Conservation (phyloP, 2,888 invertebrate genomes). For the Drosophila subquinaria region DNA sequence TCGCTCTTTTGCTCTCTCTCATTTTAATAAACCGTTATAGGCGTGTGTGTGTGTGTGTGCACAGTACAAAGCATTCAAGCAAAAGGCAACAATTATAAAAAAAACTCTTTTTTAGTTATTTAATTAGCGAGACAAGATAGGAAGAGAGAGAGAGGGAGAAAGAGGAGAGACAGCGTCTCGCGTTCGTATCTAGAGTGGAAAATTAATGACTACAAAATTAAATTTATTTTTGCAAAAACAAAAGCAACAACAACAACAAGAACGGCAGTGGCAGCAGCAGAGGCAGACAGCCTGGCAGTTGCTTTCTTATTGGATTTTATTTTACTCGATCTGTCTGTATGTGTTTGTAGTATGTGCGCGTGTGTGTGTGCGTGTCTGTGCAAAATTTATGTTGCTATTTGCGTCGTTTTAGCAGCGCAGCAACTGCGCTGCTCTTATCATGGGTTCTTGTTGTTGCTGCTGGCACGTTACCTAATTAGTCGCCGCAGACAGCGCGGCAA, state of each 20-base stretch:
- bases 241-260: constrained; percentile 45
- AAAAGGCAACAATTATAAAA: constrained; percentile 74
- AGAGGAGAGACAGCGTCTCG: constrained; percentile 57
- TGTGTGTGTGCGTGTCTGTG: constrained; percentile 54
- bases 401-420: constrained; percentile 74
- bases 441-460: constrained; percentile 65
- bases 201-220: constrained; percentile 82
- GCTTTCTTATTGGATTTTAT: constrained; percentile 78
- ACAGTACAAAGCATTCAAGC: constrained; percentile 49
- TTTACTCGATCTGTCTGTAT: constrained; percentile 24
- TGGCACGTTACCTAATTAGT: constrained; percentile 83
- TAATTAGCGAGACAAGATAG: constrained; percentile 65
- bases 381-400: constrained; percentile 79
- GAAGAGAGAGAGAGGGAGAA: neutral
- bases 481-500: constrained; percentile 83
- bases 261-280: constrained; percentile 52
- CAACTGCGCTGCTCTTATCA: constrained; percentile 73
- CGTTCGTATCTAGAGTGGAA: constrained; percentile 81
- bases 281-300: constrained; percentile 81
- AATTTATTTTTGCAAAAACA: constrained; percentile 79
- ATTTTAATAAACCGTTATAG: constrained; percentile 61
- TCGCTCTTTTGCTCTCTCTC: constrained; percentile 10
- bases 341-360: constrained; percentile 10
- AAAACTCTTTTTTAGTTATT: constrained; percentile 74
- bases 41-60: constrained; percentile 31